Evolutionary conservation across 2,113 vertebrate species (phyloP).

Genomic region (Mormyrus lacerda): DNA sequence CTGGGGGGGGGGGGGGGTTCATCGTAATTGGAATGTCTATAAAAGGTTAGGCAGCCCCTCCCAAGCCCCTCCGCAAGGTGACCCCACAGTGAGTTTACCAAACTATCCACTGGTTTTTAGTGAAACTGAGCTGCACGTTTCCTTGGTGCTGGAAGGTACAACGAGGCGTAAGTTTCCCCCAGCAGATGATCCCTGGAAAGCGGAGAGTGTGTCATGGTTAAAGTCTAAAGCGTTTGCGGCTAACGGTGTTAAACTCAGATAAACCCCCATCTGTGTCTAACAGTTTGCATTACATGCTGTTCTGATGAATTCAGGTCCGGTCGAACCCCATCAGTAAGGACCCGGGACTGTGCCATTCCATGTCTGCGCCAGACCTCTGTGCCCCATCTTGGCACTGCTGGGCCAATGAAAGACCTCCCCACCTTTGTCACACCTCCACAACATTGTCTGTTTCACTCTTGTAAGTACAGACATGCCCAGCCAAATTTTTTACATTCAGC

Average conservation of each 20-base stretch:
- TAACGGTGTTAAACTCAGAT: conserved; percentile 20
- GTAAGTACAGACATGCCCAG: neutral
- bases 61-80: neutral
- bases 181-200: conserved; percentile 17
- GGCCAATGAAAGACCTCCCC: neutral
- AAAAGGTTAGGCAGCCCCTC: neutral
- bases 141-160: conserved; percentile 21
- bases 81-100: neutral
- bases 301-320: conserved; percentile 9
- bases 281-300: conserved; percentile 28
- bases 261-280: conserved; percentile 25
- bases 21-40: conserved; percentile 17
- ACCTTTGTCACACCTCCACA: neutral
- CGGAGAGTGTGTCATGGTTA: conserved; percentile 14
- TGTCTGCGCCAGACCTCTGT: neutral
- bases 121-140: conserved; percentile 13
- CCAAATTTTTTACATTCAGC: neutral
- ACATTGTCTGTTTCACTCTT: neutral
- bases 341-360: neutral
- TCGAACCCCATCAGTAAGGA: conserved; percentile 20
- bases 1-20: neutral
- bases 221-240: conserved; percentile 33
- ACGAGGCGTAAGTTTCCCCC: conserved; percentile 22
- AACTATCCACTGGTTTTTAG: neutral
- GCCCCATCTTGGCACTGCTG: neutral